Evolutionary conservation across 1,140 invertebrate genomes (phyloP), one percentile per base, ranked within the genome.

Genomic region (Papilio aristodemus): DNA sequence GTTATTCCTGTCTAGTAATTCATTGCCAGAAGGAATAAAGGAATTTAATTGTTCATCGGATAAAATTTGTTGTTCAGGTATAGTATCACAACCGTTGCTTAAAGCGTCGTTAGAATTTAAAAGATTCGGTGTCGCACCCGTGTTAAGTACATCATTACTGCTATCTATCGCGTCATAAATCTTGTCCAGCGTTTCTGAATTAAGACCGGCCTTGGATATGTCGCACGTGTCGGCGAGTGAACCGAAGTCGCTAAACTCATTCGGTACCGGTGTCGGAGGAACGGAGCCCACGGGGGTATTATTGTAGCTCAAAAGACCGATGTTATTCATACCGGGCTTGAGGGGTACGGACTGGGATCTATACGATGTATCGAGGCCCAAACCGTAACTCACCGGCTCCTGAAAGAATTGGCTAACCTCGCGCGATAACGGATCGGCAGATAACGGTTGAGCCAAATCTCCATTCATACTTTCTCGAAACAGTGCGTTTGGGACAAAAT

Each of bases 301-400:
- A 75, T 92, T 89, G 70, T 92, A 92, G 72, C 88, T 90, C 9
- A 90, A 69, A 17, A 92, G 78, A 27, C 80, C 84, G 60, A 86
- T 75, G 70, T 90, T 84, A 70, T 89, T 88, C 14, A 90, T 80
- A 7, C 82, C 89, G 57, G 94, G 93, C 76, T 95, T 94, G n/a
- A 96, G 82, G 0, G 95, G 95, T 22, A 96, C 95, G 0, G 95
- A 96, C 77, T 96, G 95, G 4, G 95, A 96, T 50, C 95, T 92
- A 72, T 93, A 94, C 2, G 91, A 77, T 0, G 85, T 62, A 67
- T 91, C 86, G 17, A 81, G 82, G 0, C 75, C 75, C 32, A 83
- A 54, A 68, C 84, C 79, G 67, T 81, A 89, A 66, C 74, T 78
- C 41, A 85, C 71, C n/a, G 84, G 82, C 60, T 91, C 92, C 54